Conservation (phyloP, 2,888 invertebrate genomes). For the Noctua janthina region DNA sequence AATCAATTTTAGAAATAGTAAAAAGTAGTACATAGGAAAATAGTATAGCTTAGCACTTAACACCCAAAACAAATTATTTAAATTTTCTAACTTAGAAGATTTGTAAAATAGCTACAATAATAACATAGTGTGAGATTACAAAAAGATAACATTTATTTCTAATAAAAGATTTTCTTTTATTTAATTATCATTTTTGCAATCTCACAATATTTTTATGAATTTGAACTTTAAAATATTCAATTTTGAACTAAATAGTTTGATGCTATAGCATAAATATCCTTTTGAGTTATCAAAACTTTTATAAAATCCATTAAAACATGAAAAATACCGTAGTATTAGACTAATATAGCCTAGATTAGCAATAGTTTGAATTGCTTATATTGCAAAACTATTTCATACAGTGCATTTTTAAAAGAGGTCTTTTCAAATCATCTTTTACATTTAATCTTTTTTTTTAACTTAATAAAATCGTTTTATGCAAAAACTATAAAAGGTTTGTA, state of each 20-base stretch:
- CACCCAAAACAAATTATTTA: slow-evolving; percentile 27
- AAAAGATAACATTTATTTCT: not conserved
- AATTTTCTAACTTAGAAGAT: slow-evolving; percentile 29
- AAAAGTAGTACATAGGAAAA: slow-evolving; percentile 59
- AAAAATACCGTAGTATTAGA: slow-evolving; percentile 50
- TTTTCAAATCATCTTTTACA: slow-evolving; percentile 31
- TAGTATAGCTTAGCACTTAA: slow-evolving; percentile 63
- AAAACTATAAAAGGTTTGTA: slow-evolving; percentile 26
- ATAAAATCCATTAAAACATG: slow-evolving; percentile 15
- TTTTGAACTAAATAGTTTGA: slow-evolving; percentile 35
- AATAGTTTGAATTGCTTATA: slow-evolving; percentile 54
- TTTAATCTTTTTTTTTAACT: not conserved
- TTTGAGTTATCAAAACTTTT: slow-evolving; percentile 11
- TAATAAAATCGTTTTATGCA: slow-evolving; percentile 5
- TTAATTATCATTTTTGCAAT: slow-evolving; percentile 35
- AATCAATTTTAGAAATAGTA: slow-evolving; percentile 64
- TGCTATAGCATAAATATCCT: slow-evolving; percentile 35
- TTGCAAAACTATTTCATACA: slow-evolving; percentile 30
- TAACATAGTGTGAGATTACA: slow-evolving; percentile 51
- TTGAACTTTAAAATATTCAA: not conserved
- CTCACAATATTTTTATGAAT: slow-evolving; percentile 54
- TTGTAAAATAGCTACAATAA: slow-evolving; percentile 33
- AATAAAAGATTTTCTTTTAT: slow-evolving; percentile 46
- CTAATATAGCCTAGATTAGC: slow-evolving; percentile 58
- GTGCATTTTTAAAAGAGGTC: slow-evolving; percentile 23